Base-by-base conservation (phyloP, 2,113 vertebrate species). In the Pyrgilauda ruficollis region DNA sequence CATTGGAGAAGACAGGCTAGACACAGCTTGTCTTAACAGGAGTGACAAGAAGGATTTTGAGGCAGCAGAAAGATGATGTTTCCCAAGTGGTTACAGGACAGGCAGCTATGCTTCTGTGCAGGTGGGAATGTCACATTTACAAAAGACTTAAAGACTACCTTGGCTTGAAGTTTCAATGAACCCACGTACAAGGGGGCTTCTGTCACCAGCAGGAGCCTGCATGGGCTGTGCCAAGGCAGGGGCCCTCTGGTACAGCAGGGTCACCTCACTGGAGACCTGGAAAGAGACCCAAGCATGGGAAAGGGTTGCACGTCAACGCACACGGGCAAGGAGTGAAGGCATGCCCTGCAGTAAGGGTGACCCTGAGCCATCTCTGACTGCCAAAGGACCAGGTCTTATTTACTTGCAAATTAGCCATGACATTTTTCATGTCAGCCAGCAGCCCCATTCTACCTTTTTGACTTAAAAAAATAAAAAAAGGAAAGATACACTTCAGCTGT, bases 201-300 rank as follows among this genome's bases (percentile, higher is more conserved):
- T 84, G 47, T 13, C 41, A 35, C 18, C 23, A 87, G 39, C 55
- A n/a, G 15, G 47, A 89, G 23, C 30, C 37, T 70, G 24, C 8
- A 15, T 23, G 46, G 31, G n/a, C 61, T 62, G 19, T 69, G 26
- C 47, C 1, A 4, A 79, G 35, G 20, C 0, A 6, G 27, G 16
- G 23, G n/a, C 9, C 6, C 43, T 12, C 33, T 37, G 0, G 0
- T 53, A 17, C 1, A 2, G 31, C 10, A 73, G 13, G 5, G 8
- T 62, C 55, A 33, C 24, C 43, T 79, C 47, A 15, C 27, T 53
- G 75, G 46, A 49, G 20, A 26, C 28, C 30, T 67, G 39, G 61
- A 74, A 50, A 28, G 12, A 49, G n/a, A 58, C 41, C 31, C 2
- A 4, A 77, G n/a, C 26, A 70, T 23, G 44, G 35, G 28, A 79